These are phyloP conservation scores for Odontesthes bonariensis DNA, from an alignment of 2,113 vertebrate genomes.

Conservation along the genomic window DNA sequence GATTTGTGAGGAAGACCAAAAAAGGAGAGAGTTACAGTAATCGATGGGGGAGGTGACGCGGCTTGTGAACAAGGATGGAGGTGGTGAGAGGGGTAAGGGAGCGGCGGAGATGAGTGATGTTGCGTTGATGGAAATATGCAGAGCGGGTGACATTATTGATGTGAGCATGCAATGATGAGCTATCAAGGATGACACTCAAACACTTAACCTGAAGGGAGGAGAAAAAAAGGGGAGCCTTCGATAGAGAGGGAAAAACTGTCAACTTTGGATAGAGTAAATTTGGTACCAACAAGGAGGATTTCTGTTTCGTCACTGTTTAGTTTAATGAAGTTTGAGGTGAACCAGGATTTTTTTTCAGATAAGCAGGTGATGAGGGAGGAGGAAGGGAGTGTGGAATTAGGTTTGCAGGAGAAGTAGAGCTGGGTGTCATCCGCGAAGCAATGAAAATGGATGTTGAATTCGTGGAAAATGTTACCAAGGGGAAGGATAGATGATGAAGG, in stretches of 20 bases:
- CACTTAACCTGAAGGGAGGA: not conserved
- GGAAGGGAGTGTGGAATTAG: not conserved
- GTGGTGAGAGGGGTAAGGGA: not conserved
- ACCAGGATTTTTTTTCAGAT: not conserved
- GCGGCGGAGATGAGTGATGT: not conserved
- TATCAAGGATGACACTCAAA: not conserved
- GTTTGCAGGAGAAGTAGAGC: not conserved
- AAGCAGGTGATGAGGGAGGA: not conserved
- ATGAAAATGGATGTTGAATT: not conserved
- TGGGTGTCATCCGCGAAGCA: too few relatives aligned
- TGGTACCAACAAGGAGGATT: not conserved
- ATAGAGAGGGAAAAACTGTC: not conserved
- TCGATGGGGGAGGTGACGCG: not conserved
- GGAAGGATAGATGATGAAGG: not conserved
- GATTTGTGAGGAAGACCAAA: not conserved
- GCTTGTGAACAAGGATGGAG: not conserved
- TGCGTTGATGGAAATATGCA: not conserved
- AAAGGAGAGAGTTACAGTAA: not conserved
- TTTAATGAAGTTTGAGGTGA: not conserved
- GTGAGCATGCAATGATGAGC: not conserved
- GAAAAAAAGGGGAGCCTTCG: not conserved
- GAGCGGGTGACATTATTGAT: not conserved
- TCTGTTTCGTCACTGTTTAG: not conserved
- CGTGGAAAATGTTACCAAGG: not conserved
- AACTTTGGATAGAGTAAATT: not conserved